Evolutionary conservation across 2,113 vertebrate species (phyloP).

Genomic region (Rutilus rutilus): DNA sequence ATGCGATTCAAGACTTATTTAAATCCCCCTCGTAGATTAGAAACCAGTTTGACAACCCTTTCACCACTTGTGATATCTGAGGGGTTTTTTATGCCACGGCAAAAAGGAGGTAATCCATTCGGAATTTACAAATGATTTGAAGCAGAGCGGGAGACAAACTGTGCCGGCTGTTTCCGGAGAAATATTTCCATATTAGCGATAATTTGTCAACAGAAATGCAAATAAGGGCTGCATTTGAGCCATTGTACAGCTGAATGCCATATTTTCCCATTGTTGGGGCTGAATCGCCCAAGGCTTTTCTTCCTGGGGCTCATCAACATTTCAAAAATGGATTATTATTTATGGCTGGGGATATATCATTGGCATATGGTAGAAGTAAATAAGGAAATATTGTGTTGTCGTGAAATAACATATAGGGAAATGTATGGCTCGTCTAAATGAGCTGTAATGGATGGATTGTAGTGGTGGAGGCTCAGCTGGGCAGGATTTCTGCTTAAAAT

Average conservation of each 20-base stretch:
- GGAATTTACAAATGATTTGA: conserved; percentile 75
- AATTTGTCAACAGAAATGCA: conserved; percentile 64
- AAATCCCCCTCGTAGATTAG: conserved; percentile 82
- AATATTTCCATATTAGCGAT: conserved; percentile 60
- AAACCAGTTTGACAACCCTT: conserved; percentile 77
- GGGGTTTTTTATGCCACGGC: conserved; percentile 66
- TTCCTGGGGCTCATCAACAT: conserved; percentile 59
- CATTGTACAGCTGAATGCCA: conserved; percentile 65
- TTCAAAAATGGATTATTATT: conserved; percentile 66
- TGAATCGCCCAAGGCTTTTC: conserved; percentile 65
- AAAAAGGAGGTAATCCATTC: conserved; percentile 75
- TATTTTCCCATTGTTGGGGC: conserved; percentile 68
- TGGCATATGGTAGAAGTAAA: conserved; percentile 48
- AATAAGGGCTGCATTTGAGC: conserved; percentile 68
- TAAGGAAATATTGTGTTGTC: conserved; percentile 38
- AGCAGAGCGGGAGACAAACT: conserved; percentile 60
- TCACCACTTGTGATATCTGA: conserved; percentile 71
- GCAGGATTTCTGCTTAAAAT: background rate
- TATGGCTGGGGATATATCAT: conserved; percentile 60
- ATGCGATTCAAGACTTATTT: conserved; percentile 74
- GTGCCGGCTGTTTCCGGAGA: conserved; percentile 47
- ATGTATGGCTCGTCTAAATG: background rate
- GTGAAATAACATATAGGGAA: conserved; percentile 28
- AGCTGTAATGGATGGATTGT: background rate
- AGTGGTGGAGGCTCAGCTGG: background rate